Evolutionary conservation across 2,797 vertebrate genomes (phyloP).

Genomic region (Propithecus perrieri): DNA sequence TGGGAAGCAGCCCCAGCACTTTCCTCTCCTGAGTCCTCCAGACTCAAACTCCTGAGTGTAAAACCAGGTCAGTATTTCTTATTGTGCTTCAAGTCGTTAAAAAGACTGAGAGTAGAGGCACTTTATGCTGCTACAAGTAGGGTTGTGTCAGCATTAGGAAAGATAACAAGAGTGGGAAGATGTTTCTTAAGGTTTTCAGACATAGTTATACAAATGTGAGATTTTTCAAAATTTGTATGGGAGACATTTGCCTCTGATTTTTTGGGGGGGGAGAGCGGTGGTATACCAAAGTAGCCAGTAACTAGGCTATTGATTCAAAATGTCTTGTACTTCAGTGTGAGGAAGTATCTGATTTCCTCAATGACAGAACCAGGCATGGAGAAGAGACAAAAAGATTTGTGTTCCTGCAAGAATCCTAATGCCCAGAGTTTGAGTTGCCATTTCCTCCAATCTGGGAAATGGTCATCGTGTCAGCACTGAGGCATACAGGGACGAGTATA

Average conservation of each 20-base stretch:
- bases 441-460: not conserved
- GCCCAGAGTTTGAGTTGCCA: not conserved
- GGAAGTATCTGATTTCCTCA: not conserved
- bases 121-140: conserved; percentile 79
- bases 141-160: conserved; percentile 62
- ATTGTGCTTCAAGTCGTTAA: conserved; percentile 73
- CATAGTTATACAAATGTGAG: conserved; percentile 9
- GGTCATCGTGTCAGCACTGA: not conserved
- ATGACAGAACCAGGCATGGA: not conserved
- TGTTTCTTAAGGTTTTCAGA: not conserved
- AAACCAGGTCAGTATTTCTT: conserved; percentile 81
- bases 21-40: conserved; percentile 71
- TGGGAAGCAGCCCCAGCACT: conserved; percentile 16
- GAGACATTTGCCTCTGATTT: not conserved
- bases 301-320: not conserved
- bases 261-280: not conserved
- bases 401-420: not conserved
- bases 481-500: not conserved
- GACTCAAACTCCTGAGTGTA: conserved; percentile 74
- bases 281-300: conserved; percentile 26
- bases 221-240: conserved; percentile 13
- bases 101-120: conserved; percentile 77
- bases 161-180: not conserved
- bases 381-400: not conserved
- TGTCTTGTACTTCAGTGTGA: not conserved